Base-by-base conservation (phyloP, 2,888 invertebrate genomes). In the Plebejus argus region DNA sequence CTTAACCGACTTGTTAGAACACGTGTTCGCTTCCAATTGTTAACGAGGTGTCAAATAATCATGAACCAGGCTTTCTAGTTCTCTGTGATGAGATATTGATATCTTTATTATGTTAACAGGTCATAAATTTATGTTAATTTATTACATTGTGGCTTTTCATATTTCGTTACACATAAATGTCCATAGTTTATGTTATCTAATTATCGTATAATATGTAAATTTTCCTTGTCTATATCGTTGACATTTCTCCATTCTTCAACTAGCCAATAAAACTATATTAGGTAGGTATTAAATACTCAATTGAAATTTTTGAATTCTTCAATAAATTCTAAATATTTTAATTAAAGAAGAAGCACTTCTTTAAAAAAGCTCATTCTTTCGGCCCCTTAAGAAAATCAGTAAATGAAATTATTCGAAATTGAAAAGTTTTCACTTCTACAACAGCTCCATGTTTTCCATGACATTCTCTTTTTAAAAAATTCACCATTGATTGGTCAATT, bases 1-100 rank as follows among this genome's bases (percentile, higher is more conserved):
- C 92, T 91, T 91, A 91, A 86, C 92, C 28, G 66, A 66, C 66
- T 66, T 28, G 66, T 33, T 66, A 66, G 18, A 66, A 66, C 66
- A 66, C 7, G 66, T 66, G 66, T 66, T 66, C 66, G 28, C 91
- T 87, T 89, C 76, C 53, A 70, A 77, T 70, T 70, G 70, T 70
- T 70, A 71, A 70, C 70, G 49, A 70, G 53, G 53, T 33, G 28
- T 66, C 66, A 66, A 23, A 58, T 58, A 58, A 66, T 66, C 28
- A 12, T 3, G 28, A 66, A 28, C 61, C 61, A 39, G 71, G 35
- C 72, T 72, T 72, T 72, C 72, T 72, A 8, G 23, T 28, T 28
- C 23, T 66, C 66, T 66, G 33, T 28, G 66, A 66, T 66, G 15
- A 66, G 20, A 12, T 35, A 23, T n/a, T n/a, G 20, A 49, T 45